Conservation (phyloP, 2,888 invertebrate genomes). For the Clistopyga incitator region DNA sequence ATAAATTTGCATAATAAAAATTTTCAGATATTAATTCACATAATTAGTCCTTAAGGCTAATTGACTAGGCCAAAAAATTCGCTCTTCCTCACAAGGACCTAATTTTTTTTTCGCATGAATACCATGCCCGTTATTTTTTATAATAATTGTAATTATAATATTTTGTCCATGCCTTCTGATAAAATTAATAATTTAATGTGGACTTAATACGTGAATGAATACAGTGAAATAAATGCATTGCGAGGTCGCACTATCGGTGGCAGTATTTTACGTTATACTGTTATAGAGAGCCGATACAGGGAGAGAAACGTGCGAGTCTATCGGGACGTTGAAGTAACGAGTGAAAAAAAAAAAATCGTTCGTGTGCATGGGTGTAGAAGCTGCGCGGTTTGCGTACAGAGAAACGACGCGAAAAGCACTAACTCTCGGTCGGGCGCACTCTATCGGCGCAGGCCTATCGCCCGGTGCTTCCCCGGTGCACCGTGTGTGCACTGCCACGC, state of each 20-base stretch:
- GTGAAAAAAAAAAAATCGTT: not conserved
- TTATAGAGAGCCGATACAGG: slow-evolving; percentile 67
- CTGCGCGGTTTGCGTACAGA: slow-evolving; percentile 38
- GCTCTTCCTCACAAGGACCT: too few species aligned
- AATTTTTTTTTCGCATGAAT: too few species aligned
- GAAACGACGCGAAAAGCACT: slow-evolving; percentile 61
- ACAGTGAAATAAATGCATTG: slow-evolving; percentile 58
- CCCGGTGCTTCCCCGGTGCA: slow-evolving; percentile 70
- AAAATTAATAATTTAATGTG: too few species aligned
- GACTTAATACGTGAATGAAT: slow-evolving; percentile 36
- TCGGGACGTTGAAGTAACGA: slow-evolving; percentile 43
- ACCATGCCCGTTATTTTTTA: too few species aligned
- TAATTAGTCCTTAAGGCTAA: too few species aligned
- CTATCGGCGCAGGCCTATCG: slow-evolving; percentile 74
- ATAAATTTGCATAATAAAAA: too few species aligned
- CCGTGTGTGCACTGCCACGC: slow-evolving; percentile 74
- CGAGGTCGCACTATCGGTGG: slow-evolving; percentile 73
- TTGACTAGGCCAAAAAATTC: too few species aligned
- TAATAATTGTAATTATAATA: too few species aligned
- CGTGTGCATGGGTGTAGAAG: slow-evolving; percentile 29
- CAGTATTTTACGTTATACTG: slow-evolving; percentile 80
- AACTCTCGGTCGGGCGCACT: slow-evolving; percentile 61
- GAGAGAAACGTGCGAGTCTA: slow-evolving; percentile 52
- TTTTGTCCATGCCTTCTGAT: too few species aligned
- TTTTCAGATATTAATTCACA: too few species aligned